Conservation (phyloP, 2,797 vertebrate genomes). For the Enteromius treurensis region DNA sequence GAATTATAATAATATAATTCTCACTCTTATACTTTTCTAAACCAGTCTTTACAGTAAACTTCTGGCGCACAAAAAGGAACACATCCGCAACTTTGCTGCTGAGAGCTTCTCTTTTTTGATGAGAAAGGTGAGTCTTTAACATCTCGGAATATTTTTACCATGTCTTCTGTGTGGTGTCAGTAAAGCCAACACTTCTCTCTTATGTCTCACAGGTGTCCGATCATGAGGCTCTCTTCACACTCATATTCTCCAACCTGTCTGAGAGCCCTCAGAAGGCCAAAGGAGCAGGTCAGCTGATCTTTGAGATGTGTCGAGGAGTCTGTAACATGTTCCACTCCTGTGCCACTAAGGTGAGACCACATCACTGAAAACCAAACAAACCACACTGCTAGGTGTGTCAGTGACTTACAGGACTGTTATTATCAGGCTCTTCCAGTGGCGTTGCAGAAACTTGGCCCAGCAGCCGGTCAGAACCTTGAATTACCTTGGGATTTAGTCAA, state of each 20-base stretch:
- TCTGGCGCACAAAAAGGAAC: conserved; percentile 91
- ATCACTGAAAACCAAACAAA: neutral
- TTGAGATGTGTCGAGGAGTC: conserved; percentile 97
- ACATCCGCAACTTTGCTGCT: conserved; percentile 96
- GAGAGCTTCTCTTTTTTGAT: conserved; percentile 98
- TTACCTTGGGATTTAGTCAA: conserved; percentile 86
- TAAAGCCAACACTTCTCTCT: neutral
- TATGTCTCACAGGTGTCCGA: conserved; percentile 85
- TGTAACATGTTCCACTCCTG: conserved; percentile 95
- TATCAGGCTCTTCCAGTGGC: conserved; percentile 82
- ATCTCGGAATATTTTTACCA: neutral
- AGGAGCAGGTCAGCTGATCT: conserved; percentile 91
- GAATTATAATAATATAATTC: neutral
- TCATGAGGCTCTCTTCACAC: conserved; percentile 83
- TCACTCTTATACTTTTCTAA: conserved; percentile 12
- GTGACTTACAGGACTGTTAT: neutral
- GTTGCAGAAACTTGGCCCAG: conserved; percentile 86
- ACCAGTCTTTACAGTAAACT: conserved; percentile 91
- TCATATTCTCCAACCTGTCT: conserved; percentile 86
- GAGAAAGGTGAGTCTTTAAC: conserved; percentile 86
- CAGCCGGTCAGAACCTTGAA: conserved; percentile 72
- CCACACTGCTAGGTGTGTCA: neutral
- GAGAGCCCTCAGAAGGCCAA: conserved; percentile 85
- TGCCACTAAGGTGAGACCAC: conserved; percentile 78
- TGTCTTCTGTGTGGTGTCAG: neutral